Evolutionary conservation across 2,888 invertebrate genomes (phyloP).

Genomic region (Folsomia manolachei): DNA sequence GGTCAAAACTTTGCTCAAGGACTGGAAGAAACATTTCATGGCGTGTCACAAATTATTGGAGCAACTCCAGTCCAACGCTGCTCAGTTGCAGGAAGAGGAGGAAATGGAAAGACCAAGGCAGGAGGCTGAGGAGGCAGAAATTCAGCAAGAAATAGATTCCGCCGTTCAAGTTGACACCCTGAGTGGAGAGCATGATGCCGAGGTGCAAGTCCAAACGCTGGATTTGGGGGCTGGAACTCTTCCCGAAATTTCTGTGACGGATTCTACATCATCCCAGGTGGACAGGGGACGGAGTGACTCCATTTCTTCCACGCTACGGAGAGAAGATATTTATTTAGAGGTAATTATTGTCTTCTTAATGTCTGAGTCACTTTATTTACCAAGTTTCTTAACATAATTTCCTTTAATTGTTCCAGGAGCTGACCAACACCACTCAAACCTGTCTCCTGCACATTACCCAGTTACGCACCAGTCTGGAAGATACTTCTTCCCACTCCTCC

Average conservation of each 20-base stretch:
- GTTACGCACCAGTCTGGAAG: not conserved
- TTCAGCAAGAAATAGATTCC: conserved; percentile 58
- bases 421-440: not conserved
- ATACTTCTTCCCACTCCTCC: not conserved
- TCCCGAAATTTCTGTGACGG: not conserved
- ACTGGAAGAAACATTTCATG: conserved; percentile 27
- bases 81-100: not conserved
- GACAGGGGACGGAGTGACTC: not conserved
- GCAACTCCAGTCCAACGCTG: conserved; percentile 12
- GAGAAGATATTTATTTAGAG: conserved; percentile 72
- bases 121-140: not conserved
- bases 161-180: conserved; percentile 54
- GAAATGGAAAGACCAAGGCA: too few relatives aligned
- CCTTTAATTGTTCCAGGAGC: not conserved
- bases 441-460: not conserved
- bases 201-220: conserved; percentile 79
- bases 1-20: conserved; percentile 36
- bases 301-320: conserved; percentile 58
- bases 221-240: not conserved
- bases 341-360: too few relatives aligned
- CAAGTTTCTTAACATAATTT: not conserved
- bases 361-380: too few relatives aligned
- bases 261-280: not conserved
- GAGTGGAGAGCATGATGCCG: conserved; percentile 65
- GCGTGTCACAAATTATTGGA: conserved; percentile 28